Conservation (phyloP, 2,888 invertebrate species). For the Leistus spinibarbis region DNA sequence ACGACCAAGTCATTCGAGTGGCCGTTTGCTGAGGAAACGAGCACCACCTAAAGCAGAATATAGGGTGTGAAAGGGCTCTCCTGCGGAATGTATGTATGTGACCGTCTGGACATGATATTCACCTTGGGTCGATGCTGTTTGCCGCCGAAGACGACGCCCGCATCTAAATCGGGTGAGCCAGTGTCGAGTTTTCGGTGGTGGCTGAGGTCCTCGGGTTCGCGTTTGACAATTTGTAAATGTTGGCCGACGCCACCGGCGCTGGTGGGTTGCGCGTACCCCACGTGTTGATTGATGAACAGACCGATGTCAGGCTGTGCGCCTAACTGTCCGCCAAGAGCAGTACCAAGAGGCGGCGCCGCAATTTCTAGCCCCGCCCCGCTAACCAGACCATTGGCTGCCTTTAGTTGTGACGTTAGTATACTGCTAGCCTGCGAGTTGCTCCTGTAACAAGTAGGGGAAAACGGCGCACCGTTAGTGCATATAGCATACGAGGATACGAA, state of each 20-base stretch:
- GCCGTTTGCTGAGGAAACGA: constrained; percentile 54
- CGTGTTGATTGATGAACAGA: constrained; percentile 66
- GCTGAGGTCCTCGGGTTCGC: constrained; percentile 82
- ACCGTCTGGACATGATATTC: constrained; percentile 43
- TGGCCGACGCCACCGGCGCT: constrained; percentile 59
- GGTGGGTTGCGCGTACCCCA: constrained; percentile 62
- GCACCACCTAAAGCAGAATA: constrained; percentile 54
- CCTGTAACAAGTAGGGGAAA: constrained; percentile 53
- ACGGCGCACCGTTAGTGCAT: constrained; percentile 22
- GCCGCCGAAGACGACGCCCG: constrained; percentile 65
- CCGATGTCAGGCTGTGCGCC: constrained; percentile 64
- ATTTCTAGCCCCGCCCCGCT: constrained; percentile 68
- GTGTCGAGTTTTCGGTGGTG: constrained; percentile 71
- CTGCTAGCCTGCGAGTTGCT: constrained; percentile 58
- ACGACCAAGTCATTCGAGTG: constrained; percentile 58
- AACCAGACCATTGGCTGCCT: constrained; percentile 72
- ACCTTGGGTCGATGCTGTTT: constrained; percentile 65
- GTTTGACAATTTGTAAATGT: constrained; percentile 74
- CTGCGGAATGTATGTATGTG: not conserved
- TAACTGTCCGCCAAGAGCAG: constrained; percentile 62
- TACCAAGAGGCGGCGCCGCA: constrained; percentile 56
- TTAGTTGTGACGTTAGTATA: constrained; percentile 71
- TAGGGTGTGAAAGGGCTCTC: not conserved
- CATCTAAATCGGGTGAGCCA: constrained; percentile 60
- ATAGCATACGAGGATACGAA: not conserved